phyloP scores from a whole-genome alignment of 2,113 vertebrate species.

The Forbesichthys papilliferus region DNA sequence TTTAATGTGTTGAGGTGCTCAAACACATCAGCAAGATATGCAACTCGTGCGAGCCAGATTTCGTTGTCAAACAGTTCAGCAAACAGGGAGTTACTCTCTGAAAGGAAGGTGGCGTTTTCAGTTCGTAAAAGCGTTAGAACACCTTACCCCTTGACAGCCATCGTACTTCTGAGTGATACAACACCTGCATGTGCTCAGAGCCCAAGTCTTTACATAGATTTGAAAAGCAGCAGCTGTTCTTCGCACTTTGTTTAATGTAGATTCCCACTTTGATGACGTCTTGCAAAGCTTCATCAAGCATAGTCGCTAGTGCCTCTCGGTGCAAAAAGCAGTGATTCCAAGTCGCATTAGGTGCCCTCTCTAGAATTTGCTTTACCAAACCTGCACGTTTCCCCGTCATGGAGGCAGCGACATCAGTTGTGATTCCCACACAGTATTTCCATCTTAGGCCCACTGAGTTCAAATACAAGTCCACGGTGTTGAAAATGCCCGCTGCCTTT shows the following conservation, averaged over 20 bases:
- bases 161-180: not conserved
- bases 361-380: not conserved
- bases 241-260: conserved; percentile 1
- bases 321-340: conserved; percentile 6
- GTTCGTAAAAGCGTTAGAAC: conserved; percentile 30
- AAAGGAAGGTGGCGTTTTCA: not conserved
- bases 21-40: not conserved
- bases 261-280: not conserved
- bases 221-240: not conserved
- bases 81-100: not conserved
- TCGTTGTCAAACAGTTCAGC: not conserved
- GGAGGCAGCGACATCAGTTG: conserved; percentile 5
- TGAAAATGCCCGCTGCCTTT: not conserved
- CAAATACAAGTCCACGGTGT: not conserved
- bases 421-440: not conserved
- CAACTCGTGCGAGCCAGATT: not conserved
- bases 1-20: not conserved
- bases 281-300: not conserved
- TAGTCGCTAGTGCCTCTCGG: not conserved
- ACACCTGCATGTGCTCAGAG: not conserved
- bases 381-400: not conserved
- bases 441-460: not conserved
- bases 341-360: not conserved
- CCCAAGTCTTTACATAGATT: not conserved
- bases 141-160: not conserved